Base-by-base conservation (phyloP, 2,888 invertebrate genomes). In the Perdita meconis region DNA sequence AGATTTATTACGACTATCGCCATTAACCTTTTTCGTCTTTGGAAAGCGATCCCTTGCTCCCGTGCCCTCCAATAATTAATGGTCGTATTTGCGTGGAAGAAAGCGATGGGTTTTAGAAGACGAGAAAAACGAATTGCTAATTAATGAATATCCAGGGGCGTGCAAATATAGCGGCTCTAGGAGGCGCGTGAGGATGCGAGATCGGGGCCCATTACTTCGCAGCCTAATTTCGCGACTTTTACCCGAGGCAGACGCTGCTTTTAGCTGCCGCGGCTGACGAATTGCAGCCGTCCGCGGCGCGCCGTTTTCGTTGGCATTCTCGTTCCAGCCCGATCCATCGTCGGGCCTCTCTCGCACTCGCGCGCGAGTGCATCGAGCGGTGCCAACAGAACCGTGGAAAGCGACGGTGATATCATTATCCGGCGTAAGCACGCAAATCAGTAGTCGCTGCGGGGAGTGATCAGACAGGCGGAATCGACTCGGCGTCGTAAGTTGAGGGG, bases 351-450 rank as follows among this genome's bases (percentile, higher is more conserved):
- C 19, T 24, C 22, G 2, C 16, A 2, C 42, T 6, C 10, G 8
- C 22, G n/a, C 6, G 19, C 30, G 22, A 13, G 6, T 51, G 30
- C 12, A 50, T 2, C 19, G 12, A 10, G n/a, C 12, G 13, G n/a
- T 13, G 16, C 5, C 1, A 8, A 22, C n/a, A 12, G 50, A 38
- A 38, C 12, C 55, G 38, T 30, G 64, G 53, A 63, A 64, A 74
- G 34, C 36, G 42, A 55, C 13, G 61, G 12, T 13, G 74, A 42
- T 64, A 59, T 73, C 64, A 36, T 59, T 64, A 16, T 55, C 36
- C 38, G 16, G 6, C 38, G 51, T n/a, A 8, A 22, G 36, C 65
- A 56, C 30, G 72, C 55, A 55, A 56, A 72, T 55, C 38, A 22
- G 19, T 6, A 26, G 50, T 65, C 56, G 40, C 24, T 22, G 13